A percentile compares a stretch with the other conserved stretches of the same genome.
Evolutionary conservation across 2,113 vertebrate species (phyloP).

Genomic region (Sapajus apella): DNA sequence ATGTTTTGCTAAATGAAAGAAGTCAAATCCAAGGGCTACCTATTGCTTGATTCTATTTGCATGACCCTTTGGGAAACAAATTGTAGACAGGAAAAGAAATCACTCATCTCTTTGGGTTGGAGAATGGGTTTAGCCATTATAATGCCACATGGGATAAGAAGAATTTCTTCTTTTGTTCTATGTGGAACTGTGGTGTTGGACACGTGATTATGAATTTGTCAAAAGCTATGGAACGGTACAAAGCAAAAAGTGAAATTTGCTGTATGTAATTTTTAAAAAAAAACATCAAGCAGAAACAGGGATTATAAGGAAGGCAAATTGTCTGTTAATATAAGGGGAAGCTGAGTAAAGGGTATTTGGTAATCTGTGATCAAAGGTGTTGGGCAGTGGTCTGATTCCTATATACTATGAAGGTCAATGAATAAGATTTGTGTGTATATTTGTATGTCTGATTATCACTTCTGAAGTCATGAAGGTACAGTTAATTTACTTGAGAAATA

Average conservation of each 20-base stretch:
- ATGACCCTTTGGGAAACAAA: background rate
- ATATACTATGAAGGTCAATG: background rate
- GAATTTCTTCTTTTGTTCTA: background rate
- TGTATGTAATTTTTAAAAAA: background rate
- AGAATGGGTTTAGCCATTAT: background rate
- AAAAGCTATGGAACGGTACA: background rate
- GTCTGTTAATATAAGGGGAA: background rate
- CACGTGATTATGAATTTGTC: background rate
- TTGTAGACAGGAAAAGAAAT: background rate
- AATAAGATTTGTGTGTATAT: background rate
- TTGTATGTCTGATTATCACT: background rate
- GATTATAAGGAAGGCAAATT: background rate
- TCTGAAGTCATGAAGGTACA: background rate
- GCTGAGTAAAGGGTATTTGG: background rate
- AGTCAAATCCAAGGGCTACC: background rate
- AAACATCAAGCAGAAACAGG: background rate
- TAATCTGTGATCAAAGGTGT: background rate
- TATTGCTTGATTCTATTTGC: background rate
- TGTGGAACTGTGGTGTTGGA: background rate
- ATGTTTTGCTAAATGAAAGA: background rate
- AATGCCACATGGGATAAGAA: no score
- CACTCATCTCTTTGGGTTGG: background rate
- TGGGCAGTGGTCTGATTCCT: background rate
- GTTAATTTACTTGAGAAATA: background rate
- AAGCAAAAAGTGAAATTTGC: background rate